Percentiles rank a stretch among this genome's conserved stretches.
phyloP scores from a whole-genome alignment of 1,140 invertebrate species.

The Diorhabda elongata region DNA sequence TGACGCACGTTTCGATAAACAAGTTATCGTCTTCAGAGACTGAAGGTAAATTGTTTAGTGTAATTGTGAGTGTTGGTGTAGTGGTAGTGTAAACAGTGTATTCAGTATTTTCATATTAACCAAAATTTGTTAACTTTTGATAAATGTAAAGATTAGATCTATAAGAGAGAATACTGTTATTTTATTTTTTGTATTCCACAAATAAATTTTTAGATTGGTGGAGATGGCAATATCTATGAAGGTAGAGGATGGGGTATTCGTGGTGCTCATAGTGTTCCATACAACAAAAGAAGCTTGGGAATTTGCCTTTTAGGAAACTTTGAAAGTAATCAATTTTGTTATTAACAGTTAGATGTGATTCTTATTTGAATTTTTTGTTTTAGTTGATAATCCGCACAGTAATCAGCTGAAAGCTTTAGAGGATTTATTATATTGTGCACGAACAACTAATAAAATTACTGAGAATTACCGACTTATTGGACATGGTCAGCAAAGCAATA shows the following conservation, averaged over 20 bases:
- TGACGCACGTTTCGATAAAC: too few relatives aligned
- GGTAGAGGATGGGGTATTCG: constrained; percentile 66
- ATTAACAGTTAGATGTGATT: not conserved
- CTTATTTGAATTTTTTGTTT: not conserved
- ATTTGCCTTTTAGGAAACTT: constrained; percentile 61
- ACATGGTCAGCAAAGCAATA: constrained; percentile 18
- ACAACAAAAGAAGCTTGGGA: constrained; percentile 63
- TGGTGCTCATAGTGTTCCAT: constrained; percentile 63
- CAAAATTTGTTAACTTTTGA: too few relatives aligned
- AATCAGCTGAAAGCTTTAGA: constrained; percentile 21
- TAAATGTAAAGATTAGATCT: too few relatives aligned
- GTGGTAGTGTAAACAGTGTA: too few relatives aligned
- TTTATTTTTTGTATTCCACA: too few relatives aligned
- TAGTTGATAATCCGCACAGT: constrained; percentile 13
- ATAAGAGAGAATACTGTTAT: too few relatives aligned
- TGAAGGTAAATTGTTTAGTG: too few relatives aligned
- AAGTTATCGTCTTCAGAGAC: too few relatives aligned
- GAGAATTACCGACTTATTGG: constrained; percentile 21
- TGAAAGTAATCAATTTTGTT: constrained; percentile 37
- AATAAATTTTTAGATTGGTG: constrained; percentile 48
- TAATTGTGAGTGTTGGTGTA: too few relatives aligned
- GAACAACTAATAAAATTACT: constrained; percentile 3
- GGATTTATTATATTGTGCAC: constrained; percentile 20
- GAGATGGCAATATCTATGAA: constrained; percentile 58
- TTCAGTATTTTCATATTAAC: too few relatives aligned